phyloP scores from a whole-genome alignment of 2,113 vertebrate species.

The Cebidichthys violaceus region DNA sequence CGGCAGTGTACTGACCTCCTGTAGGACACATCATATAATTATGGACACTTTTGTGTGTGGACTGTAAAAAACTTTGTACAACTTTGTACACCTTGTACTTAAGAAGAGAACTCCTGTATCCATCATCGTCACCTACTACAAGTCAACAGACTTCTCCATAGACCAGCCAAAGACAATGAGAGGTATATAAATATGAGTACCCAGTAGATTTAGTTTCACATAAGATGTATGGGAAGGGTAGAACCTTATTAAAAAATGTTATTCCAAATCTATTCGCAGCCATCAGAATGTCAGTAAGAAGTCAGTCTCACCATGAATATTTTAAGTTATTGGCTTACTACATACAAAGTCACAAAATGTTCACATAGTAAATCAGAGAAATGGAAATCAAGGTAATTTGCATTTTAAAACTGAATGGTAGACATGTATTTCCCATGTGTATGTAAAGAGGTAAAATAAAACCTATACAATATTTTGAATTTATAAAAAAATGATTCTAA shows the following conservation, averaged over 20 bases:
- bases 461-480: background rate
- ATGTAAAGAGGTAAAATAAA: background rate
- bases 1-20: constrained; percentile 1
- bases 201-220: constrained; percentile 1
- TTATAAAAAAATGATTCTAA: background rate
- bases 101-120: background rate
- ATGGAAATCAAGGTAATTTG: background rate
- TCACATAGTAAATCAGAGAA: background rate
- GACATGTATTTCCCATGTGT: background rate
- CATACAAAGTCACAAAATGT: too few species aligned
- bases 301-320: constrained; percentile 6
- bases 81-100: background rate
- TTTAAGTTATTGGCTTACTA: background rate
- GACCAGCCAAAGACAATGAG: background rate
- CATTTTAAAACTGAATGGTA: background rate
- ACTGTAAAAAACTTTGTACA: background rate
- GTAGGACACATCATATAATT: background rate
- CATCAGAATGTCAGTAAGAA: background rate
- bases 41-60: background rate
- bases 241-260: background rate
- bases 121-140: background rate
- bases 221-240: background rate
- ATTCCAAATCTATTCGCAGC: background rate
- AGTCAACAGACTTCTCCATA: background rate
- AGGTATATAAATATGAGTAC: background rate